Evolutionary conservation across 2,113 vertebrate genomes (phyloP).

Genomic region (Cottus gobio): DNA sequence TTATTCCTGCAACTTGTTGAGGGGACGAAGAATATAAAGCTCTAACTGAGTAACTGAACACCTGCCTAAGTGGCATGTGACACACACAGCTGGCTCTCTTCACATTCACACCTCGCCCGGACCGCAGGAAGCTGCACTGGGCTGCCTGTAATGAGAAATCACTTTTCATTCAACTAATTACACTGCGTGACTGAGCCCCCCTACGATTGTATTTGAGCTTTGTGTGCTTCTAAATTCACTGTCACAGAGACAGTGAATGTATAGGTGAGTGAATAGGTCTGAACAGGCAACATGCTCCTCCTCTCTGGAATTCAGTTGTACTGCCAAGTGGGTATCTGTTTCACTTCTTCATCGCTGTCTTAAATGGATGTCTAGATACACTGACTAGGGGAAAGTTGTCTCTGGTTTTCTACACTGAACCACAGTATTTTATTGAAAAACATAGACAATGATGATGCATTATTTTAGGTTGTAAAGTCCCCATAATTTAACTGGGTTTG

Average conservation of each 20-base stretch:
- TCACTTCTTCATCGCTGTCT: background rate
- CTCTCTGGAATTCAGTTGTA: background rate
- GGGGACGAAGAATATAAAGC: background rate
- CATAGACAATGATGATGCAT: background rate
- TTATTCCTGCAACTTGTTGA: constrained; percentile 18
- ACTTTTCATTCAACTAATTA: constrained; percentile 41
- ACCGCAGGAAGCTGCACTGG: background rate
- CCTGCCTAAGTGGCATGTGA: constrained; percentile 27
- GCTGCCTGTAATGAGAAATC: constrained; percentile 14
- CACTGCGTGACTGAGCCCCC: constrained; percentile 22
- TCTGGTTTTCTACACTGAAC: background rate
- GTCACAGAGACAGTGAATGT: background rate
- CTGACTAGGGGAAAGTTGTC: background rate
- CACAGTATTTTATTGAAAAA: background rate
- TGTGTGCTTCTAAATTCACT: background rate
- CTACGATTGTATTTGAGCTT: constrained; percentile 9
- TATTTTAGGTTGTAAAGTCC: background rate
- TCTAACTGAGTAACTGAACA: constrained; percentile 6
- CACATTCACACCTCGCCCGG: constrained; percentile 36
- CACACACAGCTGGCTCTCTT: constrained; percentile 58
- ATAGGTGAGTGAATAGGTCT: background rate
- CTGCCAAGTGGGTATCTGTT: constrained; percentile 3
- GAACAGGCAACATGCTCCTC: background rate
- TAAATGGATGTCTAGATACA: background rate
- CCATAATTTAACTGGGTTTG: background rate